Evolutionary conservation across 2,113 vertebrate genomes (phyloP), one percentile per base, ranked within the genome.

Genomic region (Peromyscus maniculatus): DNA sequence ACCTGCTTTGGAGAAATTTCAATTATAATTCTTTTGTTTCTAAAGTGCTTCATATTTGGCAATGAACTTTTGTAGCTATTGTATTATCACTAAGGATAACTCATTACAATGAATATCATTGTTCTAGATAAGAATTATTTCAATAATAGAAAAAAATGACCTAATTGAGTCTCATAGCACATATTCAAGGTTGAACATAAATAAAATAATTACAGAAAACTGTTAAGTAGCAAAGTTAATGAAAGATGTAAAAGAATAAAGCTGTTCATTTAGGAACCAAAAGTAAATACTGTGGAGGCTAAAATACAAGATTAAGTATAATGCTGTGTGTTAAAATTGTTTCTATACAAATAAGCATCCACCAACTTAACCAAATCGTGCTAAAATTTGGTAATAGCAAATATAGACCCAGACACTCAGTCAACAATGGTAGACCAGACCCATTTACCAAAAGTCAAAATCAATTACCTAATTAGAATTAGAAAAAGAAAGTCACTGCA

Each of bases 1-100:
- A 96, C 90, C 82, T 96, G 31, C 13, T 55, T 67, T 94, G 3
- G 1, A 94, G 66, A 96, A 96, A 83, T 84, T 91, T 95, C 33
- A 72, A 64, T 79, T 93, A 91, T 77, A 89, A 83, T 86, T 75
- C 19, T 80, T 95, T 75, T 84, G 91, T 94, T 87, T 94, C 43
- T 78, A 17, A 9, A 75, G 36, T 80, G 24, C 10, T 87, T 93
- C 87, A 36, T 46, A 78, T 93, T 93, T 96, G 57, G 74, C n/a
- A 88, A 89, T 91, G 24, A 82, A 91, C 15, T n/a, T 87, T 94
- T 80, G 59, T 31, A 90, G 91, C n/a, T 80, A 83, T 89, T 93
- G 82, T 39, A 28, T 83, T 57, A 93, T 95, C 95, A 87, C 67
- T 71, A 75, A 95, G 22, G 95, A 87, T 89, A 93, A 79, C 83